Evolutionary conservation across 2,888 invertebrate genomes (phyloP).

Genomic region (Tenthredo mesomela): DNA sequence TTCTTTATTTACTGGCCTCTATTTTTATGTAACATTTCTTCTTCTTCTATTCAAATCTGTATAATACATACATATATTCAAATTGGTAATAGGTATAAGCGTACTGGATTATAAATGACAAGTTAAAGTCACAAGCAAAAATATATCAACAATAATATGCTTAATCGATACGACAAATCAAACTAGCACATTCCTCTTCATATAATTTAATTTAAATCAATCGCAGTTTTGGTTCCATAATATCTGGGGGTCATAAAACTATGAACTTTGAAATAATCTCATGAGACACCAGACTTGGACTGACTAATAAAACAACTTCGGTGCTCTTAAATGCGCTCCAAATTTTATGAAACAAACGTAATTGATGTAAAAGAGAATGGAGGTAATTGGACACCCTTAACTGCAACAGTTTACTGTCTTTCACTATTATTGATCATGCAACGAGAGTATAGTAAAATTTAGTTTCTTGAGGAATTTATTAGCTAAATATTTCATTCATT

Average conservation of each 20-base stretch:
- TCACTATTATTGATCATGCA: background rate
- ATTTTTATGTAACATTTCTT: background rate
- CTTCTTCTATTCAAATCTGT: background rate
- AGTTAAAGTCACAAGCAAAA: background rate
- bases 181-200: background rate
- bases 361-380: background rate
- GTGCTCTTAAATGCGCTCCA: background rate
- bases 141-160: background rate
- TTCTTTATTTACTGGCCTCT: background rate
- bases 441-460: background rate
- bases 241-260: background rate
- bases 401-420: background rate
- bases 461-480: background rate
- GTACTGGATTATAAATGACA: background rate
- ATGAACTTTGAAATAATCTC: background rate
- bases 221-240: background rate
- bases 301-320: background rate
- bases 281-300: background rate
- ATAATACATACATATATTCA: background rate
- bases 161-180: background rate
- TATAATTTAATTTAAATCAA: background rate
- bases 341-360: slow-evolving; percentile 1
- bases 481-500: background rate
- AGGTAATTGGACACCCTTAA: background rate
- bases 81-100: background rate